Base-by-base conservation (phyloP, 1,140 invertebrate genomes). In the Eurosta solidaginis region DNA sequence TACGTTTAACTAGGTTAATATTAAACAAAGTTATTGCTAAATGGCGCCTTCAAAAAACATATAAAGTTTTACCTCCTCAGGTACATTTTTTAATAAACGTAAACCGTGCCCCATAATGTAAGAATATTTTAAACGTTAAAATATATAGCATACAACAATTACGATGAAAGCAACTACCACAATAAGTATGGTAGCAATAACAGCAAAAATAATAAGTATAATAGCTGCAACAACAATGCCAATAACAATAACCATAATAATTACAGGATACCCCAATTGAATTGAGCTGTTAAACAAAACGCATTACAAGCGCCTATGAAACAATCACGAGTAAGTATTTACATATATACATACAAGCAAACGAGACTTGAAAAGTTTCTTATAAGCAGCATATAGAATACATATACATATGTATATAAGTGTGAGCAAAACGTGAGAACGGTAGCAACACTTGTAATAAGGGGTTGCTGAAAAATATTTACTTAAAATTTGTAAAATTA, bases 181-280 rank as follows among this genome's bases (percentile, higher is more conserved):
- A 77, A 45, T 54, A 44, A 77, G 59, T 44, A 77, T 77, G 40
- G 29, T 49, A 77, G 22, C 36, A 77, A 54, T 29, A 77, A 77
- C 36, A 77, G 29, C 77, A 73, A 59, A 6, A 44, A 44, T 25
- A 76, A 74, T 27, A 68, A 68, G 20, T 29, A 40, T 73, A 73
- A 74, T 45, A 74, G 22, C 22, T 36, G 68, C 27, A 74, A 74
- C 49, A 50, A 76, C 33, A 76, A 76, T 42, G 50, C 33, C 50
- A 76, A 76, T 52, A 76, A 54, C 75, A 59, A 75, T 75, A 75
- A 75, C 74, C 36, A 77, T 42, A 77, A 77, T 77, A 77, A 50
- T 36, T 77, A 54, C 47, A 50, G 45, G 27, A 54, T 77, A 52
- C 75, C 17, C n/a, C 59, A 68, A 40, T 40, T 68, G 59, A 42